phyloP scores from a whole-genome alignment of 2,113 vertebrate genomes.

The Rousettus leschenaultii region DNA sequence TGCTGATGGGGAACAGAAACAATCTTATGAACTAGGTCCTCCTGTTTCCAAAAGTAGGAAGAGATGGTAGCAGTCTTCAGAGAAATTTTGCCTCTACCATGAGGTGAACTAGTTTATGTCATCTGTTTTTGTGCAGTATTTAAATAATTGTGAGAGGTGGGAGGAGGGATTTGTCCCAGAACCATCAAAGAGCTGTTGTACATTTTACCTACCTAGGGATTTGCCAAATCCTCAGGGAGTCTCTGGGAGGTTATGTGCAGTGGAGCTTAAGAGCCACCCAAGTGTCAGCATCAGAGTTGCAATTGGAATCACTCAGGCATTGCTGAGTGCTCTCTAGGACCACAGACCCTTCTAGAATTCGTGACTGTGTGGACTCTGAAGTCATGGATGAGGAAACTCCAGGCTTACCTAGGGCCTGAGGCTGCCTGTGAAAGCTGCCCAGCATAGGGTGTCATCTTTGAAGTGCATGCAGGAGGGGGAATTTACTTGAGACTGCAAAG shows the following conservation, averaged over 20 bases:
- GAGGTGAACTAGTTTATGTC: neutral
- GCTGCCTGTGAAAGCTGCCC: neutral
- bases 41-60: neutral
- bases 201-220: neutral
- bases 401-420: neutral
- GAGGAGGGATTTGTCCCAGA: neutral
- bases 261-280: neutral
- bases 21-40: neutral
- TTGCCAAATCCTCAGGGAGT: neutral
- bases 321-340: neutral
- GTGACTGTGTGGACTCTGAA: conserved; percentile 12
- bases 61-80: neutral
- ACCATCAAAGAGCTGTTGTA: neutral
- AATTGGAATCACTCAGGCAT: neutral
- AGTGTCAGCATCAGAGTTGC: neutral
- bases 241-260: neutral
- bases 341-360: neutral
- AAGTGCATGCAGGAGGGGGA: neutral
- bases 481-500: neutral
- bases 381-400: neutral
- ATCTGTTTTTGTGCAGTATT: conserved; percentile 6
- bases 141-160: neutral
- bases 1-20: neutral
- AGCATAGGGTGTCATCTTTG: conserved; percentile 14
- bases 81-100: conserved; percentile 10